A percentile compares a stretch with the other conserved stretches of the same genome.
Evolutionary conservation across 1,140 invertebrate species (phyloP).

Genomic region (Berghia stephanieae): DNA sequence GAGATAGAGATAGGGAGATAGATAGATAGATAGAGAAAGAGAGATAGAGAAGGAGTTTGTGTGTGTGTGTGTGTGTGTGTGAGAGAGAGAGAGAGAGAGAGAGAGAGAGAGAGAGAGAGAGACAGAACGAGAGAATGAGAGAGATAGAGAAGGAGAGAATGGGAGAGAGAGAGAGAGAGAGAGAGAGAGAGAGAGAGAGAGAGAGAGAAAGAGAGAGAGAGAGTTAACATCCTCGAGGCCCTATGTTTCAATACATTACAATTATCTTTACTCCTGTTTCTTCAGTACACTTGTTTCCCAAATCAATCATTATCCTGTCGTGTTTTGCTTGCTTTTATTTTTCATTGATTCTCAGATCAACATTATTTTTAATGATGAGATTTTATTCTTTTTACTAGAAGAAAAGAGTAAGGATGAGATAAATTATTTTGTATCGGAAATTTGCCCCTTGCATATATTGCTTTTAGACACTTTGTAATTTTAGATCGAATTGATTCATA

Average conservation of each 20-base stretch:
- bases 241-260: background rate
- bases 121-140: background rate
- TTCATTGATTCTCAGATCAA: background rate
- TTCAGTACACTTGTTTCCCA: background rate
- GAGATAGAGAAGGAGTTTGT: too few relatives aligned
- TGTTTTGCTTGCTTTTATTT: background rate
- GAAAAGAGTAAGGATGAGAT: too few relatives aligned
- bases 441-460: too few relatives aligned
- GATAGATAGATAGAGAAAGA: too few relatives aligned
- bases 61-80: background rate
- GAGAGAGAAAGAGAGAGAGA: background rate
- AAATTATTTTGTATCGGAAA: too few relatives aligned
- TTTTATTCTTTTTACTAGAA: background rate
- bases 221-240: background rate
- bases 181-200: background rate
- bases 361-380: background rate
- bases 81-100: background rate
- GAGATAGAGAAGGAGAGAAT: background rate
- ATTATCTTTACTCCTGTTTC: background rate
- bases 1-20: too few relatives aligned
- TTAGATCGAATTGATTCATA: too few relatives aligned
- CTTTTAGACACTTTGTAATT: too few relatives aligned
- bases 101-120: constrained; percentile 11
- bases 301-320: background rate
- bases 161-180: background rate